phyloP scores from a whole-genome alignment of 2,113 vertebrate species.

The Antechinus stuartii region DNA sequence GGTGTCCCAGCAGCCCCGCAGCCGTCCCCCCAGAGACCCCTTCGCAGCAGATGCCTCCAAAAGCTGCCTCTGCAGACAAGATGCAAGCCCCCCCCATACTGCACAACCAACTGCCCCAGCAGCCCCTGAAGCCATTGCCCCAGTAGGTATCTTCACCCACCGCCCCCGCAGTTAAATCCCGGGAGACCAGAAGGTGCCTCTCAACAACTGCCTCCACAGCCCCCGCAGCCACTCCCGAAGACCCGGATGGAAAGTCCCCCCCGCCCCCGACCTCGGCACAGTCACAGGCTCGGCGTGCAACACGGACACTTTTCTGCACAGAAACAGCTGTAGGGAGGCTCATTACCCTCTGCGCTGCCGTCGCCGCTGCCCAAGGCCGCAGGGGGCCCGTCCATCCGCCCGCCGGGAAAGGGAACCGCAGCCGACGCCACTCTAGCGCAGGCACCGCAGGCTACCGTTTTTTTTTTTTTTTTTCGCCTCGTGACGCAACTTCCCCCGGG shows the following conservation, averaged over 20 bases:
- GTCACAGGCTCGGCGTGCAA: not conserved
- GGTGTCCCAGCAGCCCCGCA: too few species aligned
- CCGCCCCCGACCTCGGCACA: not conserved
- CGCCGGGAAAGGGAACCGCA: not conserved
- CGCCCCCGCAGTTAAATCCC: not conserved
- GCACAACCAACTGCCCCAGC: too few species aligned
- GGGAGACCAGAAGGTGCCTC: not conserved
- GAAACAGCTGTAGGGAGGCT: not conserved
- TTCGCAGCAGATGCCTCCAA: not conserved
- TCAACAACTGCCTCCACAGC: not conserved
- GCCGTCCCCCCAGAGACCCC: too few species aligned
- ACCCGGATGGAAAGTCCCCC: not conserved
- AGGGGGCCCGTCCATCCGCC: not conserved
- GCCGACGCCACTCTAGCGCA: not conserved
- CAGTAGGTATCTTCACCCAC: too few species aligned
- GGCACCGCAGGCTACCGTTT: not conserved
- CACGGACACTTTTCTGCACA: not conserved
- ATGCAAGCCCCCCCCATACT: too few species aligned
- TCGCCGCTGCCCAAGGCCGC: not conserved
- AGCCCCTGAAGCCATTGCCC: too few species aligned
- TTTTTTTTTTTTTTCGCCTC: not conserved
- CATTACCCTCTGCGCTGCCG: not conserved
- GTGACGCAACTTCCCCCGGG: not conserved
- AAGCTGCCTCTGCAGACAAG: too few species aligned
- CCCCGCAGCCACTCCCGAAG: not conserved